Percentiles rank a stretch among this genome's conserved stretches.
phyloP scores from a whole-genome alignment of 2,113 vertebrate genomes.

The Amazona guildingii region DNA sequence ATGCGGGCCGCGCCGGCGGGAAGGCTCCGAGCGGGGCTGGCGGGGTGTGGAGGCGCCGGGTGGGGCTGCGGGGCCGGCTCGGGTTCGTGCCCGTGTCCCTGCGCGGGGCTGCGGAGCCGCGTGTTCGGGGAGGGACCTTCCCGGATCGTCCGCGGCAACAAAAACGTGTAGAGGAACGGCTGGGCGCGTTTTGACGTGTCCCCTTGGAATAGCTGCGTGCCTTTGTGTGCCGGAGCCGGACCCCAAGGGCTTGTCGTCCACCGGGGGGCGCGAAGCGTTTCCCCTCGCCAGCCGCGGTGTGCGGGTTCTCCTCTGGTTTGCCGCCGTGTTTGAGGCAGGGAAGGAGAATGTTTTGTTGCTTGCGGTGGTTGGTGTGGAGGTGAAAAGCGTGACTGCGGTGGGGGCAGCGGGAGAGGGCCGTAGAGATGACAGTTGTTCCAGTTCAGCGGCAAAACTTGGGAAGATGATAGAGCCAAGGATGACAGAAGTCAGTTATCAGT shows the following conservation, averaged over 20 bases:
- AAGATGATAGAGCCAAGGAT: rapidly evolving
- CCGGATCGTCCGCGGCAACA: rapidly evolving
- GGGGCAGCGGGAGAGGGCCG: rapidly evolving
- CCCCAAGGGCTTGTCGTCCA: rapidly evolving
- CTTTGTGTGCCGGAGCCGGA: neutral
- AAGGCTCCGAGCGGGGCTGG: too few relatives aligned
- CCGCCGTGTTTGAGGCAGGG: rapidly evolving
- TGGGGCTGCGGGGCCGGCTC: too few relatives aligned
- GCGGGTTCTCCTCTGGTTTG: neutral
- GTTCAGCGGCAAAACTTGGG: rapidly evolving
- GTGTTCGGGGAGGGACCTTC: neutral
- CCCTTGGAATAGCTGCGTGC: neutral
- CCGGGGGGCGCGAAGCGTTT: neutral
- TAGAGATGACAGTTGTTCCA: rapidly evolving
- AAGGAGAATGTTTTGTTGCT: neutral
- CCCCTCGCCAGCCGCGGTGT: neutral
- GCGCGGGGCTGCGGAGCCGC: neutral
- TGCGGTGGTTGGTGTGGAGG: rapidly evolving
- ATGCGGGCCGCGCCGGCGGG: neutral
- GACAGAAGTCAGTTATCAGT: rapidly evolving
- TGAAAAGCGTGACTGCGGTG: neutral
- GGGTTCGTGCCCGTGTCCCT: too few relatives aligned
- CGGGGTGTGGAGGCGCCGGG: too few relatives aligned
- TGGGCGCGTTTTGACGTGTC: rapidly evolving
- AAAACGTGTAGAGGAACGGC: neutral